phyloP scores from a whole-genome alignment of 2,113 vertebrate genomes.

The Crocuta crocuta region DNA sequence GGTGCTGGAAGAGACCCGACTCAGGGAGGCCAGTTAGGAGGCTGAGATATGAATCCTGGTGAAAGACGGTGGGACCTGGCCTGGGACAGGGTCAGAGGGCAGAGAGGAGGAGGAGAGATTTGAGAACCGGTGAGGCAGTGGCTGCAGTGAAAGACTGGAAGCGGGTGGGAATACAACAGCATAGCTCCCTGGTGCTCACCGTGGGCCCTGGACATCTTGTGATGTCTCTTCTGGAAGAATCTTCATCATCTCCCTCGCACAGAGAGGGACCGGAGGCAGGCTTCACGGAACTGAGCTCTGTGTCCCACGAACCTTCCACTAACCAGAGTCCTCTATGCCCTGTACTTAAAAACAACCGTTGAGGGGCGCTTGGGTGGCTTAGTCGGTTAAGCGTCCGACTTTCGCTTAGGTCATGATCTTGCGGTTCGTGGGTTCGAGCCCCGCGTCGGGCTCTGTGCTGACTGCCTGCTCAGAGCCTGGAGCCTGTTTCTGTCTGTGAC shows the following conservation, averaged over 20 bases:
- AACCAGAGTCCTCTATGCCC: background rate
- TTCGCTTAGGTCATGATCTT: too few species aligned
- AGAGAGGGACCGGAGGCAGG: background rate
- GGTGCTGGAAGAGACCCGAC: background rate
- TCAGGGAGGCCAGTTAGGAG: background rate
- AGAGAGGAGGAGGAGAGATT: background rate
- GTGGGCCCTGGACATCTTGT: accelerated
- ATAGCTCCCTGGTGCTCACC: accelerated
- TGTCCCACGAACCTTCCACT: background rate
- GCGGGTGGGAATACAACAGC: background rate
- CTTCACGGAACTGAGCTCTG: background rate
- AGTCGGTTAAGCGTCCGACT: too few species aligned
- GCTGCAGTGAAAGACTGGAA: background rate
- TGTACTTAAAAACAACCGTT: background rate
- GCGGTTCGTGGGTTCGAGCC: too few species aligned
- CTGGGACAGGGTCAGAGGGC: background rate
- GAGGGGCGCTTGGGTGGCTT: too few species aligned
- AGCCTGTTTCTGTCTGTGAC: too few species aligned
- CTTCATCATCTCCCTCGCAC: background rate
- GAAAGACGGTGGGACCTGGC: background rate
- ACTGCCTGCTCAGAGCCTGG: too few species aligned
- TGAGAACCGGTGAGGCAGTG: background rate
- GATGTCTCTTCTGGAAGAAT: accelerated
- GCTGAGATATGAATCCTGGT: background rate
- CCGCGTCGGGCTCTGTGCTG: too few species aligned